Conservation (phyloP, 2,888 invertebrate species). For the Emmelina monodactyla region DNA sequence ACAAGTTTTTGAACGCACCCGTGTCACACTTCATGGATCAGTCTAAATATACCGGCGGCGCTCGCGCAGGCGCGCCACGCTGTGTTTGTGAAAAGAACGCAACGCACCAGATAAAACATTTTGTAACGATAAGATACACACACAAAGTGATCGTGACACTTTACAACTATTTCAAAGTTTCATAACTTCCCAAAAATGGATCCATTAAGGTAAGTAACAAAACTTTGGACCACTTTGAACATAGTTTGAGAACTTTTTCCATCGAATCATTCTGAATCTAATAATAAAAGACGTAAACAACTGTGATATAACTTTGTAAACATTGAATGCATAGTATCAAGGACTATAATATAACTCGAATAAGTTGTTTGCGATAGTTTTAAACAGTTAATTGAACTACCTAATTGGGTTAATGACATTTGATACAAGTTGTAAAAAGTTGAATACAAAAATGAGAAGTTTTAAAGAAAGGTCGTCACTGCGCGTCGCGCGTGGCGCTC, state of each 20-base stretch:
- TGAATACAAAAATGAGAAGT: conserved; percentile 19
- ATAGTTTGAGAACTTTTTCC: conserved; percentile 5
- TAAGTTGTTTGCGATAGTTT: conserved; percentile 17
- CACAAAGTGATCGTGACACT: conserved; percentile 33
- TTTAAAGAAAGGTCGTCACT: conserved; percentile 2
- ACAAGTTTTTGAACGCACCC: conserved; percentile 36
- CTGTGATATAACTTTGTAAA: conserved; percentile 32
- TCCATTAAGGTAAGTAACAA: conserved; percentile 47
- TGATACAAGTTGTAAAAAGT: conserved; percentile 6
- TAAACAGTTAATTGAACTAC: conserved; percentile 14
- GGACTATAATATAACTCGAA: conserved; percentile 27
- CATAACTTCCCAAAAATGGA: conserved; percentile 40
- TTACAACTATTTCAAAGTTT: conserved; percentile 20
- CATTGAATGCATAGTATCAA: conserved; percentile 28
- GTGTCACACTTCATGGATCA: conserved; percentile 45
- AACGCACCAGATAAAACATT: conserved; percentile 41
- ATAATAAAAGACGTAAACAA: neutral
- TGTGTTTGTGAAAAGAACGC: conserved; percentile 23
- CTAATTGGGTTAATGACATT: conserved; percentile 28
- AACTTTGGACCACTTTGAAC: conserved; percentile 25
- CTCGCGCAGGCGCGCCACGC: conserved; percentile 46
- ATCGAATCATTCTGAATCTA: neutral
- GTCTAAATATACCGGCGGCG: conserved; percentile 60
- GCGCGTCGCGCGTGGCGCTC: neutral
- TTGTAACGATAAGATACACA: conserved; percentile 52